Conservation (phyloP, 2,888 invertebrate species). For the Eristalis intricaria region DNA sequence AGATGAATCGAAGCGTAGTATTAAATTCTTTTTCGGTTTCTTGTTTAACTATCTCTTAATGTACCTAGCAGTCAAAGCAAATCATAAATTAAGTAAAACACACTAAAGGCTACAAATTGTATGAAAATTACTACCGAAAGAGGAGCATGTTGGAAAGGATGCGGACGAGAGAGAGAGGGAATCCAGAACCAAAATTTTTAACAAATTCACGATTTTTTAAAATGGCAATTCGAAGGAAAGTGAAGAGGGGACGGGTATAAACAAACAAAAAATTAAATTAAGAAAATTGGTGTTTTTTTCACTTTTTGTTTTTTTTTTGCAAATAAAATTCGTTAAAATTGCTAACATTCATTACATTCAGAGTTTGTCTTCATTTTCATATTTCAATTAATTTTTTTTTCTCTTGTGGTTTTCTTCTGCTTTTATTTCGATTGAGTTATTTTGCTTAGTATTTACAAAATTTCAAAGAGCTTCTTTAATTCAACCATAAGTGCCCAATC, state of each 20-base stretch:
- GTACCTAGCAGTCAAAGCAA: conserved; percentile 46
- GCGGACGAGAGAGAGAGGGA: neutral
- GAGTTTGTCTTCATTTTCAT: conserved; percentile 21
- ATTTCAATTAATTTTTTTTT: conserved; percentile 12
- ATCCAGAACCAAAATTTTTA: neutral
- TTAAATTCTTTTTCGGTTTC: neutral
- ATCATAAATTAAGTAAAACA: conserved; percentile 51
- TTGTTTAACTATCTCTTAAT: conserved; percentile 29
- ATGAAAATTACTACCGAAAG: neutral
- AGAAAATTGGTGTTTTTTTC: neutral
- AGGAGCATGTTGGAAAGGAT: neutral
- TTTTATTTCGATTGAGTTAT: neutral
- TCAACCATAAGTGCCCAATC: conserved; percentile 99
- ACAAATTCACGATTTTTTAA: neutral
- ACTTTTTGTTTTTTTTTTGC: neutral
- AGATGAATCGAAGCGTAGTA: neutral
- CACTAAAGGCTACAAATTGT: conserved; percentile 13
- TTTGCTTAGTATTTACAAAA: conserved; percentile 85
- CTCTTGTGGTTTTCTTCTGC: neutral
- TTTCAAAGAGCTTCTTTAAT: conserved; percentile 98
- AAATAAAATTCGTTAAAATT: conserved; percentile 1
- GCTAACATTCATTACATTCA: conserved; percentile 29
- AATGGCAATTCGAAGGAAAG: neutral
- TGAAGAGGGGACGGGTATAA: neutral
- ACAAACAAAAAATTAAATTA: neutral